Base-by-base conservation (phyloP, 1,140 invertebrate species). In the Diabrotica virgifera region DNA sequence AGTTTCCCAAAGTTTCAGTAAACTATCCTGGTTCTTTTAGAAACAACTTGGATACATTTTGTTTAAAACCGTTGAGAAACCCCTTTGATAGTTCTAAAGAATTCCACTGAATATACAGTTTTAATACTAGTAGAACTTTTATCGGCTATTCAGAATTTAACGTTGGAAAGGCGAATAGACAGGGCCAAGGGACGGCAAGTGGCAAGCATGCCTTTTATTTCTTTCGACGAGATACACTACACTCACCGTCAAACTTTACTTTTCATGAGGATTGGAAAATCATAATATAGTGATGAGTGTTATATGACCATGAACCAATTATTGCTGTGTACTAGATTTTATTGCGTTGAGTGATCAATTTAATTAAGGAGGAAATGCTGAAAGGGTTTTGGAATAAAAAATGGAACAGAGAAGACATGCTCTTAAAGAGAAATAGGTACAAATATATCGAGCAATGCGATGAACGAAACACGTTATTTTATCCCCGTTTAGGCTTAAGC, bases 41-140 rank as follows among this genome's bases (percentile, higher is more conserved):
- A 57, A 57, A 57, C 55, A 57, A 36, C 38, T 51, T 11, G 50
- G n/a, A 59, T 50, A 59, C 58, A 59, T 59, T 24, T 59, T 59
- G 7, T 50, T 24, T 11, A 36, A 62, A 53, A 35, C 13, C 52
- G 11, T 62, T 53, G 13, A 6, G 24, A 53, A 62, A 62, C 36
- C 51, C 52, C 36, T 62, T 55, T 62, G 60, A 62, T 62, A 62
- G 51, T 62, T 52, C 35, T 13, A 10, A 38, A 36, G 60, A 62
- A 54, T 62, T 50, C 60, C 13, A 62, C 51, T 55, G 36, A 62
- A 62, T 55, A 55, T 62, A 62, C 52, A 55, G 51, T 62, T 62
- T 62, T 55, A 62, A 62, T 53, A 62, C 60, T 62, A 54, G 40
- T 8, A 11, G 12, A 62, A 62, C 51, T 62, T 62, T 53, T 54